Conservation (phyloP, 1,140 invertebrate species). For the Plectrocnemia conspersa region DNA sequence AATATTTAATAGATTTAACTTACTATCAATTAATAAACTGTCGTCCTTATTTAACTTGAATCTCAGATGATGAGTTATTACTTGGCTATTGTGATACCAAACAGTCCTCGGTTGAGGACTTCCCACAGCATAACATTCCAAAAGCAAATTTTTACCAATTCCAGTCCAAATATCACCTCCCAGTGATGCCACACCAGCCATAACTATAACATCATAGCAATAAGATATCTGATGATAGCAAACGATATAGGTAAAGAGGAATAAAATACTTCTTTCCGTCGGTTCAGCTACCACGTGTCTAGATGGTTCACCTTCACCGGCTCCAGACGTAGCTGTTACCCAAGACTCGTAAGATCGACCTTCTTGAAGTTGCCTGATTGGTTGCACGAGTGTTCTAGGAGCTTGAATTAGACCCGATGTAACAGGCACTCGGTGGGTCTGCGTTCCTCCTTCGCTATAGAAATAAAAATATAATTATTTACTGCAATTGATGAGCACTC, state of each 20-base stretch:
- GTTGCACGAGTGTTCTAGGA: constrained; percentile 44
- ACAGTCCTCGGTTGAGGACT: constrained; percentile 60
- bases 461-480: not conserved
- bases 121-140: constrained; percentile 59
- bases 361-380: constrained; percentile 59
- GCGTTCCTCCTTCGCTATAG: constrained; percentile 19
- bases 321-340: constrained; percentile 72
- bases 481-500: not conserved
- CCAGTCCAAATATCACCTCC: constrained; percentile 44
- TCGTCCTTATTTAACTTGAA: constrained; percentile 59
- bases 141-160: constrained; percentile 42
- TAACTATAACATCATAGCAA: constrained; percentile 38
- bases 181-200: constrained; percentile 47
- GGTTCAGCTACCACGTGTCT: constrained; percentile 42
- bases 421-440: constrained; percentile 27
- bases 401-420: not conserved
- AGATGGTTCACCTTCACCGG: constrained; percentile 65
- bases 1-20: constrained; percentile 29
- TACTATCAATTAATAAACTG: constrained; percentile 59
- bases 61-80: constrained; percentile 58
- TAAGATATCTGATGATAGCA: not conserved
- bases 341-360: constrained; percentile 76
- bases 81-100: constrained; percentile 59
- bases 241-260: not conserved
- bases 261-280: constrained; percentile 41